These are phyloP conservation scores for Cirrhinus mrigala DNA, from an alignment of 2,797 vertebrate species.

Conservation along the genomic window DNA sequence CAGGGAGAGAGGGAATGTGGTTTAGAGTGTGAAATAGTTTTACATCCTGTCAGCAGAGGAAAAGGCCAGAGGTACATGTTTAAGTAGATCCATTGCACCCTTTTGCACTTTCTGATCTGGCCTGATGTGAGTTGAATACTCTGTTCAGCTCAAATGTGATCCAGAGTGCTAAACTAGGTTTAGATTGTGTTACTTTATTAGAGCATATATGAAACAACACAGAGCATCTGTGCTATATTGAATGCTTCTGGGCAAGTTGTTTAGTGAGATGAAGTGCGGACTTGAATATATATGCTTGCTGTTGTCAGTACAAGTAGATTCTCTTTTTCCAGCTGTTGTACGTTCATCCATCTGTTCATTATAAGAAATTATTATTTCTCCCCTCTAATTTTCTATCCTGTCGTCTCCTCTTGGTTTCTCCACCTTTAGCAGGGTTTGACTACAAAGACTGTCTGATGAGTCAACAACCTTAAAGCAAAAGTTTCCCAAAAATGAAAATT, in stretches of 20 bases:
- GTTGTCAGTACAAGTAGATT: background rate
- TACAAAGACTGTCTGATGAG: background rate
- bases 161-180: background rate
- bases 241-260: conserved; percentile 7
- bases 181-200: conserved; percentile 1
- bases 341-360: conserved; percentile 20
- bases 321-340: background rate
- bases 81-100: background rate
- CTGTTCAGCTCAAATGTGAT: conserved; percentile 13
- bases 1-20: background rate
- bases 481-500: too few species aligned
- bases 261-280: background rate
- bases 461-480: background rate
- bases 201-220: background rate
- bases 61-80: background rate
- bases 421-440: background rate
- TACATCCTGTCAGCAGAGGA: conserved; percentile 12
- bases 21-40: conserved; percentile 34
- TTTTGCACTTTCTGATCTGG: background rate
- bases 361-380: background rate
- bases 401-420: background rate
- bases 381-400: background rate
- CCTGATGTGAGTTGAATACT: background rate
- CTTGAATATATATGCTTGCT: background rate
- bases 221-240: background rate